These are phyloP conservation scores for Saxicola maurus DNA, from an alignment of 2,797 vertebrate species.

Conservation along the genomic window DNA sequence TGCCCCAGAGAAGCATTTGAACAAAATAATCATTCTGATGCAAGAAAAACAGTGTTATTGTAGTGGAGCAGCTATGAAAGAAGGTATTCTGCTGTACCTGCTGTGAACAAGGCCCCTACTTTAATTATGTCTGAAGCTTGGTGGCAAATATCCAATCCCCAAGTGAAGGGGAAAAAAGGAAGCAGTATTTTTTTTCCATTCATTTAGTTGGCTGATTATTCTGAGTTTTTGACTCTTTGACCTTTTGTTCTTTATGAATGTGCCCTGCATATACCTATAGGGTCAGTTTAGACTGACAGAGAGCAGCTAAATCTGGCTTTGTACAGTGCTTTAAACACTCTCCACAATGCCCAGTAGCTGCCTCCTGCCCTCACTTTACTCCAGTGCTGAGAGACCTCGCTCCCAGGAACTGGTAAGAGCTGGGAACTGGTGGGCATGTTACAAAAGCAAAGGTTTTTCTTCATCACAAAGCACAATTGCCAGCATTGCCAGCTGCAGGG, in stretches of 20 bases:
- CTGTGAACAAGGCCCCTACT: slow-evolving; percentile 30
- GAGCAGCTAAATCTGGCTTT: slow-evolving; percentile 26
- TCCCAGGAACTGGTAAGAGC: neutral
- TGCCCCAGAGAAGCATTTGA: neutral
- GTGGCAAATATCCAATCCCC: slow-evolving; percentile 51
- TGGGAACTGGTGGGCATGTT: neutral
- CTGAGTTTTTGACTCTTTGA: slow-evolving; percentile 41
- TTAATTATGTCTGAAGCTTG: slow-evolving; percentile 49
- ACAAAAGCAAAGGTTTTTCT: neutral
- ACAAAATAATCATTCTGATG: slow-evolving; percentile 26
- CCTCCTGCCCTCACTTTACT: neutral
- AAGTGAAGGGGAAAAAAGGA: slow-evolving; percentile 10
- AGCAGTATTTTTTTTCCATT: slow-evolving; percentile 6
- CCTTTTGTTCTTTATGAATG: slow-evolving; percentile 48
- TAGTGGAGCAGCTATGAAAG: slow-evolving; percentile 18
- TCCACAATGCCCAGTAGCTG: neutral
- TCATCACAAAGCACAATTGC: neutral
- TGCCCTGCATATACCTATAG: slow-evolving; percentile 17
- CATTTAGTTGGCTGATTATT: slow-evolving; percentile 37
- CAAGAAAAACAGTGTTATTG: slow-evolving; percentile 21
- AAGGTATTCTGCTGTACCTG: slow-evolving; percentile 44
- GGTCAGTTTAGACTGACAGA: neutral
- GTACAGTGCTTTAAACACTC: neutral
- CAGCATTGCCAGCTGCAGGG: neutral
- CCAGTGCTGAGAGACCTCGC: neutral